Evolutionary conservation across 2,797 vertebrate genomes (phyloP).

Genomic region (Characodon lateralis): DNA sequence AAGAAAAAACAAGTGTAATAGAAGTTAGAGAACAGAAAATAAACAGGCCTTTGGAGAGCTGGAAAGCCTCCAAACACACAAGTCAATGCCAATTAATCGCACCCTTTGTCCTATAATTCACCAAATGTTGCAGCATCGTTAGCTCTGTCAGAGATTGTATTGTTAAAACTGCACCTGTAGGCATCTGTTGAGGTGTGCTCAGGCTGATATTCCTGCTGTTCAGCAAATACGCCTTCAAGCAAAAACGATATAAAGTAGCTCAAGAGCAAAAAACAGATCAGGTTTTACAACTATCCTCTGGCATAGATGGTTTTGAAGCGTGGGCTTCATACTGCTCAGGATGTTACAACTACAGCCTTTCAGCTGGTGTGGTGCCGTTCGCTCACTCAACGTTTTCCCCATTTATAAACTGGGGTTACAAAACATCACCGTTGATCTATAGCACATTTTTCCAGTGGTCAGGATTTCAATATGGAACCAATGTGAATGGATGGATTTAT

Average conservation of each 20-base stretch:
- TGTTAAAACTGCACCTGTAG: conserved; percentile 30
- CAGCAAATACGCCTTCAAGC: conserved; percentile 24
- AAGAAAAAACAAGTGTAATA: background rate
- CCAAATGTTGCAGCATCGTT: background rate
- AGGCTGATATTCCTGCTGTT: conserved; percentile 14
- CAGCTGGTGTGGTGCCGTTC: background rate
- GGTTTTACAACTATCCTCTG: conserved; percentile 6
- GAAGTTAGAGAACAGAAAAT: background rate
- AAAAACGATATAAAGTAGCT: conserved; percentile 14
- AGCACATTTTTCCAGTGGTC: background rate
- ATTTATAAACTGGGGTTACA: background rate
- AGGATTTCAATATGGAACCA: background rate
- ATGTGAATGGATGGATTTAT: background rate
- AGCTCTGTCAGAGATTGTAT: conserved; percentile 21
- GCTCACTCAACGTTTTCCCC: background rate
- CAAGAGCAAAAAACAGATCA: background rate
- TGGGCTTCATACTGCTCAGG: background rate
- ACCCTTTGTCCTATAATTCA: background rate
- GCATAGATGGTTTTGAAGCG: conserved; percentile 7
- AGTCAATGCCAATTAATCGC: conserved; percentile 12
- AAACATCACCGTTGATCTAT: background rate
- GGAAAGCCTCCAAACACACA: background rate
- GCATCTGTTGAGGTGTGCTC: conserved; percentile 26
- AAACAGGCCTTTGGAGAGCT: background rate
- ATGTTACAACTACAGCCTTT: conserved; percentile 3